Evolutionary conservation across 2,888 invertebrate genomes (phyloP).

Genomic region (Rhingia campestris): DNA sequence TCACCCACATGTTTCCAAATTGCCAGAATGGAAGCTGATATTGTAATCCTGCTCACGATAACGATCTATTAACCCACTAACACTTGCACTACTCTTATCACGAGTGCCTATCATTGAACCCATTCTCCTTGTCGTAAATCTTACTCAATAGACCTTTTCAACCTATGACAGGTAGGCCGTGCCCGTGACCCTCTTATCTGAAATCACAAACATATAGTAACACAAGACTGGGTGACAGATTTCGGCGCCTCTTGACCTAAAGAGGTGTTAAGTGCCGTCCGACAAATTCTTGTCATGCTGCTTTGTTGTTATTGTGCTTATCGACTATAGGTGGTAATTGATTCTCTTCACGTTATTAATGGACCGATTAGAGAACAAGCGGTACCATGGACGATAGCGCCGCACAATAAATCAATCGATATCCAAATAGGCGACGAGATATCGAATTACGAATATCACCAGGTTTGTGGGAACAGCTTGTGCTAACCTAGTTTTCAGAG

Average conservation of each 20-base stretch:
- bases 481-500: constrained; percentile 59
- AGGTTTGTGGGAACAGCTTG: constrained; percentile 30
- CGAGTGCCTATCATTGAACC: too few species aligned
- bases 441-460: constrained; percentile 61
- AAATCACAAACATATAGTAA: not conserved
- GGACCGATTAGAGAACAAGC: constrained; percentile 48
- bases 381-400: constrained; percentile 55
- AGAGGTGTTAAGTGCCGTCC: constrained; percentile 1
- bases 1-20: too few species aligned
- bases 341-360: constrained; percentile 61
- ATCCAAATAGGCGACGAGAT: constrained; percentile 34
- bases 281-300: not conserved
- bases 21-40: too few species aligned
- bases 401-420: constrained; percentile 69
- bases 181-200: not conserved
- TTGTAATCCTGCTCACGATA: too few species aligned
- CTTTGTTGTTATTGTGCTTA: not conserved
- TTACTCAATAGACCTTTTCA: not conserved
- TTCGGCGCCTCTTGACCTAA: not conserved
- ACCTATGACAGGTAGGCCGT: not conserved
- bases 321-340: constrained; percentile 59
- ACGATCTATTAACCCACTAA: too few species aligned
- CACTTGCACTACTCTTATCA: too few species aligned
- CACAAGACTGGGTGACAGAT: too few species aligned
- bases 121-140: not conserved